phyloP scores from a whole-genome alignment of 2,888 invertebrate genomes.

The Argyresthia goedartella region DNA sequence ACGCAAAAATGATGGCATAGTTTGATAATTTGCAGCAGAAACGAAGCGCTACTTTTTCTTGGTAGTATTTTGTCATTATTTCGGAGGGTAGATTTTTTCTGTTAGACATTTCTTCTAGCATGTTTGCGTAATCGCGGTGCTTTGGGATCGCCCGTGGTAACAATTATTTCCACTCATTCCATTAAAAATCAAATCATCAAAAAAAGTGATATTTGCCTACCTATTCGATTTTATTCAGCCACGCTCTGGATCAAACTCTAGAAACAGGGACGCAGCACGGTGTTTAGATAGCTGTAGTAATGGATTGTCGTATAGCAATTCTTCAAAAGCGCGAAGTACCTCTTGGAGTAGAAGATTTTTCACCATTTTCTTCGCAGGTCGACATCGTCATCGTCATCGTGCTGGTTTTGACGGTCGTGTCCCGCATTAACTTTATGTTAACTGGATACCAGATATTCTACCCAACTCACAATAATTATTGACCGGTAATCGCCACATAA shows the following conservation, averaged over 20 bases:
- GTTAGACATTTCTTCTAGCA: slow-evolving; percentile 16
- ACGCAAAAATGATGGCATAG: slow-evolving; percentile 17
- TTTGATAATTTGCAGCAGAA: slow-evolving; percentile 18
- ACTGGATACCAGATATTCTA: no score
- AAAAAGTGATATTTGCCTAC: slow-evolving; percentile 15
- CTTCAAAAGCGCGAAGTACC: background rate
- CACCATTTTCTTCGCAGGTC: background rate
- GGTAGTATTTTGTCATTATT: slow-evolving; percentile 21
- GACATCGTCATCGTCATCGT: background rate
- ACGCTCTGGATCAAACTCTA: slow-evolving; percentile 14
- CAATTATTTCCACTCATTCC: slow-evolving; percentile 20
- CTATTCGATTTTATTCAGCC: slow-evolving; percentile 16
- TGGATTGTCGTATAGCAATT: background rate
- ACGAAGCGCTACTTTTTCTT: slow-evolving; percentile 21
- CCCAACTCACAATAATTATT: no score
- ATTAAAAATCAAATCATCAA: slow-evolving; percentile 17
- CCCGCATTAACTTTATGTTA: no score
- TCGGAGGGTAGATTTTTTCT: slow-evolving; percentile 15
- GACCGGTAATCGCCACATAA: no score
- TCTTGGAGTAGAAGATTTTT: background rate
- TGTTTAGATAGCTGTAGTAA: background rate
- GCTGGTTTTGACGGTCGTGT: no score
- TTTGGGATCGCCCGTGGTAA: slow-evolving; percentile 4
- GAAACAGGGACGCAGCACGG: slow-evolving; percentile 6
- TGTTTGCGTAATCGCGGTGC: slow-evolving; percentile 13